Evolutionary conservation across 2,113 vertebrate genomes (phyloP).

Genomic region (Bufo bufo): DNA sequence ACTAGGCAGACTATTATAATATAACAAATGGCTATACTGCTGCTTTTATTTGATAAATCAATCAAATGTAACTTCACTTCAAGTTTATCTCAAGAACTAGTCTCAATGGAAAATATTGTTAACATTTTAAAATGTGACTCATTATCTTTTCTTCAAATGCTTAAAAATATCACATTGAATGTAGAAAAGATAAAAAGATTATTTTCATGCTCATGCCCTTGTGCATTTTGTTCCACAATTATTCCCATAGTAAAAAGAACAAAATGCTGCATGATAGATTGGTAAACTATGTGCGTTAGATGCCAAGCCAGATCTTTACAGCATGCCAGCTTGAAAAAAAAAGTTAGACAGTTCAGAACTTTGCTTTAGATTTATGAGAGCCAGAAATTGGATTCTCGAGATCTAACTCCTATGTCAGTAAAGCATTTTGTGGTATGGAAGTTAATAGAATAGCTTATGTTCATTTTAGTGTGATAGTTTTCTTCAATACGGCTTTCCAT

Average conservation of each 20-base stretch:
- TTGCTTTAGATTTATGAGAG: slow-evolving; percentile 46
- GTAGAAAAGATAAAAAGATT: slow-evolving; percentile 39
- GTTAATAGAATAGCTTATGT: slow-evolving; percentile 29
- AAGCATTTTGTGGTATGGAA: slow-evolving; percentile 46
- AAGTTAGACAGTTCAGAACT: slow-evolving; percentile 51
- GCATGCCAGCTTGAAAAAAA: slow-evolving; percentile 34
- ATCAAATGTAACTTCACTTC: slow-evolving; percentile 15
- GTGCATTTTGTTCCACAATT: slow-evolving; percentile 46
- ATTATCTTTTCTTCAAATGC: slow-evolving; percentile 16
- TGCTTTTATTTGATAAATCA: not conserved
- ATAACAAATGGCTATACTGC: not conserved
- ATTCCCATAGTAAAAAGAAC: slow-evolving; percentile 49
- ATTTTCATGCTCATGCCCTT: slow-evolving; percentile 11
- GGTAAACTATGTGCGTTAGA: slow-evolving; percentile 36
- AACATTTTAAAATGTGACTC: slow-evolving; percentile 32
- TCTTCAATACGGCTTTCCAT: slow-evolving; percentile 22
- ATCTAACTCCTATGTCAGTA: slow-evolving; percentile 51
- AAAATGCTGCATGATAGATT: slow-evolving; percentile 46
- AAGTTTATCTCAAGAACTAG: not conserved
- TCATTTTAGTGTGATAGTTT: slow-evolving; percentile 26
- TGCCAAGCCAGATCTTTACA: slow-evolving; percentile 43
- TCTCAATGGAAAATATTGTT: slow-evolving; percentile 27
- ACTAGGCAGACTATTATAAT: not conserved
- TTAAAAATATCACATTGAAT: slow-evolving; percentile 41
- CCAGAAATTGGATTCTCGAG: slow-evolving; percentile 33